These are phyloP conservation scores for Lasioglossum malachurum DNA, from an alignment of 2,888 invertebrate species.

Conservation along the genomic window DNA sequence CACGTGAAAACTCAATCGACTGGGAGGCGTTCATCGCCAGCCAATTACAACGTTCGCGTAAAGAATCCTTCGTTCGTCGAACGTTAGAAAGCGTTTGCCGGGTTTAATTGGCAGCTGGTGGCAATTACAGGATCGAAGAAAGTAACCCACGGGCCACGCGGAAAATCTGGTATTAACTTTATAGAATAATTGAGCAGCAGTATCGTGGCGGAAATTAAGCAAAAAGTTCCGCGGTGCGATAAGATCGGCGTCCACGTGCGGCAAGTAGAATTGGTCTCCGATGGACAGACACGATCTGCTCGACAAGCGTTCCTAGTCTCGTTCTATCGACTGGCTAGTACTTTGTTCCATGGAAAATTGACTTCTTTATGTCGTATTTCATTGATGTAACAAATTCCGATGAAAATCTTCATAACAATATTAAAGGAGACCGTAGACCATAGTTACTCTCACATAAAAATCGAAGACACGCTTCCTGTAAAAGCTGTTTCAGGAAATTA, in stretches of 20 bases:
- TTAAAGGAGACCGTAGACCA: too few species aligned
- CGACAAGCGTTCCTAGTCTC: too few species aligned
- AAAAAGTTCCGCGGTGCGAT: neutral
- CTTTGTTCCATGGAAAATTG: neutral
- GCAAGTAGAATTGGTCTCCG: neutral
- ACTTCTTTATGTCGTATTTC: too few species aligned
- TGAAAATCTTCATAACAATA: neutral
- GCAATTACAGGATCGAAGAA: neutral
- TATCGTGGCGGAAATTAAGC: neutral
- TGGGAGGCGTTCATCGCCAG: slow-evolving; percentile 4
- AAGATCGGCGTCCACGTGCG: neutral
- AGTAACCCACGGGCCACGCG: neutral
- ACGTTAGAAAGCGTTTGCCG: neutral
- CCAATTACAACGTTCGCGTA: neutral
- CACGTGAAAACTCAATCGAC: slow-evolving; percentile 24
- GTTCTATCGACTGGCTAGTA: neutral
- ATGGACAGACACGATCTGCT: neutral
- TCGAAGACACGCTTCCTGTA: too few species aligned
- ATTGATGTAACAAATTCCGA: neutral
- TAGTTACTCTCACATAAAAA: too few species aligned
- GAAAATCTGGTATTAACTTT: neutral
- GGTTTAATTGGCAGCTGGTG: neutral
- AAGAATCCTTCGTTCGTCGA: neutral
- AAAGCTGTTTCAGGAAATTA: too few species aligned
- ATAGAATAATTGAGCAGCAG: neutral